Base-by-base conservation (phyloP, 2,113 vertebrate genomes). In the Burhinus oedicnemus region DNA sequence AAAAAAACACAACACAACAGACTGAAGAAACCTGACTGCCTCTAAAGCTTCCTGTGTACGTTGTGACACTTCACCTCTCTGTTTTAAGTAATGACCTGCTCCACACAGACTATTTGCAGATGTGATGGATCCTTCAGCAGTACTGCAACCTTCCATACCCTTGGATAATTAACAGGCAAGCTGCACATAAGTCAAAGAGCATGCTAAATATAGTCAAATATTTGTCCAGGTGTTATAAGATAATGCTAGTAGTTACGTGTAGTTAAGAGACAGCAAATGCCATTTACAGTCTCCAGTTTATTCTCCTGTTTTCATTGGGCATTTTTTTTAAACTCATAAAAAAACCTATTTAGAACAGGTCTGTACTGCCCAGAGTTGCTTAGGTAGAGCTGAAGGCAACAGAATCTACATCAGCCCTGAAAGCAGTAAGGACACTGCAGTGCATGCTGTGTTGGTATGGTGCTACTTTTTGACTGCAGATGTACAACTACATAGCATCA, bases 281-380 rank as follows among this genome's bases (percentile, higher is more conserved):
- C 69, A 6, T 42, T 71, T 61, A 30, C 34, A 49, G 6, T 58
- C 76, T 18, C 22, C 40, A 61, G 9, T 9, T 77, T 26, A 54
- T 72, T 49, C 72, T 87, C 40, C 21, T 90, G 8, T 22, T 76
- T 64, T 22, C 7, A 30, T 9, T 0, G 0, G 12, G 2, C 0
- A 6, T 30, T 38, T 64, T 17, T 38, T 69, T 27, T 9, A 60
- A 75, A 18, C 36, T 55, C 11, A 23, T 40, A 9, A 54, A 40
- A 71, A 79, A 6, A 0, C 2, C 8, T 25, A 23, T 54, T 58
- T 23, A 14, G 4, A 78, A 20, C 4, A 32, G 18, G 19, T 77
- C 25, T 66, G 29, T 36, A 23, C 25, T 84, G 38, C 66, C 12
- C n/a, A 36, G 11, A 49, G 17, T 10, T 85, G 36, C 58, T 52